A percentile compares a stretch with the other conserved stretches of the same genome.
phyloP scores from a whole-genome alignment of 1,140 invertebrate genomes.

The Pogonomyrmex barbatus region DNA sequence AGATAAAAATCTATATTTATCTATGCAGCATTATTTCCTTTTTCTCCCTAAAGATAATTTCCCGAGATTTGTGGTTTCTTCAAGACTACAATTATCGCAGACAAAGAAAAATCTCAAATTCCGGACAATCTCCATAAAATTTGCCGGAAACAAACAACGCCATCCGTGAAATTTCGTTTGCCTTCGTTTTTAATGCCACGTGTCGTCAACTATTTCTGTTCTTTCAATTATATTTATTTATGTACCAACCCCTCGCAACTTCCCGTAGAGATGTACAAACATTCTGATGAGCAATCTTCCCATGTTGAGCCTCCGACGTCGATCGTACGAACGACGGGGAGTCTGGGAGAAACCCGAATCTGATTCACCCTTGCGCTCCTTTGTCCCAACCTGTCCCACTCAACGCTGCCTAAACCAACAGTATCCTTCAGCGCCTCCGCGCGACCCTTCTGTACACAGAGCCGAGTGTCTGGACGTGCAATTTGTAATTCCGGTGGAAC shows the following conservation, averaged over 20 bases:
- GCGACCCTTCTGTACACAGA: slow-evolving; percentile 48
- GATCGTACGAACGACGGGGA: slow-evolving; percentile 23
- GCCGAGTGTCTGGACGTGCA: slow-evolving; percentile 68
- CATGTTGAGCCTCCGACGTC: slow-evolving; percentile 39
- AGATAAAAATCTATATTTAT: slow-evolving; percentile 31
- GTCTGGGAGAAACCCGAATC: slow-evolving; percentile 63
- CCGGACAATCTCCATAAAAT: not conserved
- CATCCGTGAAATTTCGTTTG: slow-evolving; percentile 43
- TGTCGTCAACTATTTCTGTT: slow-evolving; percentile 33
- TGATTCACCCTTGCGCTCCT: slow-evolving; percentile 65
- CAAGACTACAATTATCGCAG: slow-evolving; percentile 16
- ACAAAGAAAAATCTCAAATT: slow-evolving; percentile 36
- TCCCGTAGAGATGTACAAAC: slow-evolving; percentile 59
- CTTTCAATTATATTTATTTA: slow-evolving; percentile 60
- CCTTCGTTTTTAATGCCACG: not conserved
- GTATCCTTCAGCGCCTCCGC: slow-evolving; percentile 44
- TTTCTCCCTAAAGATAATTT: not conserved
- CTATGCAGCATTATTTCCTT: not conserved
- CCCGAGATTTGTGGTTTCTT: slow-evolving; percentile 12
- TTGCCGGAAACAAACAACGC: not conserved
- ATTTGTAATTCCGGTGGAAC: slow-evolving; percentile 75
- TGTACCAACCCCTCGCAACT: slow-evolving; percentile 21
- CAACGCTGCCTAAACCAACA: slow-evolving; percentile 73
- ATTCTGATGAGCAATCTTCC: slow-evolving; percentile 67
- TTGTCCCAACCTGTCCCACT: slow-evolving; percentile 68